phyloP scores from a whole-genome alignment of 2,797 vertebrate species.

The Hylomyscus alleni region DNA sequence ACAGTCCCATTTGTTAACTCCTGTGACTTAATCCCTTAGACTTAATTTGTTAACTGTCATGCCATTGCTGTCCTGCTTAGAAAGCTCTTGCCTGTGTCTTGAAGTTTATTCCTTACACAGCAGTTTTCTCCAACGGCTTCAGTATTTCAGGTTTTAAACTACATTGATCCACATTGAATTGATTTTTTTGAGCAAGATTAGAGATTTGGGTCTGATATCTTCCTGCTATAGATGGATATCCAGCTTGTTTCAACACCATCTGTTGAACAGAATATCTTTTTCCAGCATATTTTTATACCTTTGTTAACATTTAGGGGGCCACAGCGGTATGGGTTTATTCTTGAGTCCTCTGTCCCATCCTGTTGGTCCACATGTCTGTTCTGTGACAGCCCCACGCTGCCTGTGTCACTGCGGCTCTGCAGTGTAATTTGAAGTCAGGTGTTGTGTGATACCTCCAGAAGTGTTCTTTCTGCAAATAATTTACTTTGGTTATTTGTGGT shows the following conservation, averaged over 20 bases:
- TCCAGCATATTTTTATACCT: not conserved
- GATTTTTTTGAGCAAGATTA: not conserved
- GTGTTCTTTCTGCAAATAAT: not conserved
- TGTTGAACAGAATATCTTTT: not conserved
- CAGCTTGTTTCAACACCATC: not conserved
- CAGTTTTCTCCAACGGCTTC: not conserved
- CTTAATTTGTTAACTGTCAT: not conserved
- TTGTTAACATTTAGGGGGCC: not conserved
- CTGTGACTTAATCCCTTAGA: not conserved
- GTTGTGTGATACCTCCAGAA: not conserved
- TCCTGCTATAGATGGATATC: not conserved
- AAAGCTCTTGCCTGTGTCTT: not conserved
- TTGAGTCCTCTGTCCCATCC: not conserved
- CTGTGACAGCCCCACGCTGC: not conserved
- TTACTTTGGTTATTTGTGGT: not conserved
- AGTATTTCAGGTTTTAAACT: not conserved
- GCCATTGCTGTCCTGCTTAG: not conserved
- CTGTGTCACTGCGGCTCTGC: not conserved
- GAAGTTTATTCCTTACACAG: not conserved
- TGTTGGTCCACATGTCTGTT: not conserved
- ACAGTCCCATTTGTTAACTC: not conserved
- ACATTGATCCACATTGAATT: not conserved
- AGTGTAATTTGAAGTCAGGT: not conserved
- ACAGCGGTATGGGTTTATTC: not conserved
- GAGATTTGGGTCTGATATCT: not conserved